Base-by-base conservation (phyloP, 2,113 vertebrate genomes). In the Mormyrus iriodes region DNA sequence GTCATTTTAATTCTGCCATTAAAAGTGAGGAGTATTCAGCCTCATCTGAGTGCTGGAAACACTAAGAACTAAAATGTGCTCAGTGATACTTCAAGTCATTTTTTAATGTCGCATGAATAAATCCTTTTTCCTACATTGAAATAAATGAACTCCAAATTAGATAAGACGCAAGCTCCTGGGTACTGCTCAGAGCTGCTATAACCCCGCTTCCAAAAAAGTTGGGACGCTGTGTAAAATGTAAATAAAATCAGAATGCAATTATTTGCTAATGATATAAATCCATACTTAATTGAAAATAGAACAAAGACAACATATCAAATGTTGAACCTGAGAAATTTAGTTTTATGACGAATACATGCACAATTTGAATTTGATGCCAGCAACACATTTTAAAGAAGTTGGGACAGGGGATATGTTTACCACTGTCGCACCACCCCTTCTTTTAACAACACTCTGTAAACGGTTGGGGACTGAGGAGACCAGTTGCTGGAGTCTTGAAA, bases 11-110 rank as follows among this genome's bases (percentile, higher is more conserved):
- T 10, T 65, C 58, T 65, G 9, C n/a, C 84, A 61, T 52, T 88
- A 87, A 55, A 88, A 84, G 61, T n/a, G 44, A 17, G 82, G 17
- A 76, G 89, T 6, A 46, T 51, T 44, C 31, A 49, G 49, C 90
- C 88, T 91, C 24, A 15, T 6, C 42, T 86, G 58, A 91, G 52
- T 55, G 27, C 58, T 83, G 31, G 82, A 42, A 35, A 19, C 24
- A n/a, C 24, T 6, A 51, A 13, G 24, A 9, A 82, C 58, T 9
- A 17, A 9, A 17, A n/a, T 61, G 15, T 61, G 17, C 24, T 61
- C 58, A 61, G 15, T 61, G 15, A 82, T 44, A 82, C 76, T 39
- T 79, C 27, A 79, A 79, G 76, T 44, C 76, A 82, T 42, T 19
- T 44, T 65, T 82, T 44, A 82, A 44, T 44, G 76, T 44, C 21